These are phyloP conservation scores for Ceratoteleas bidentatus DNA, from an alignment of 1,140 invertebrate genomes.

Conservation along the genomic window DNA sequence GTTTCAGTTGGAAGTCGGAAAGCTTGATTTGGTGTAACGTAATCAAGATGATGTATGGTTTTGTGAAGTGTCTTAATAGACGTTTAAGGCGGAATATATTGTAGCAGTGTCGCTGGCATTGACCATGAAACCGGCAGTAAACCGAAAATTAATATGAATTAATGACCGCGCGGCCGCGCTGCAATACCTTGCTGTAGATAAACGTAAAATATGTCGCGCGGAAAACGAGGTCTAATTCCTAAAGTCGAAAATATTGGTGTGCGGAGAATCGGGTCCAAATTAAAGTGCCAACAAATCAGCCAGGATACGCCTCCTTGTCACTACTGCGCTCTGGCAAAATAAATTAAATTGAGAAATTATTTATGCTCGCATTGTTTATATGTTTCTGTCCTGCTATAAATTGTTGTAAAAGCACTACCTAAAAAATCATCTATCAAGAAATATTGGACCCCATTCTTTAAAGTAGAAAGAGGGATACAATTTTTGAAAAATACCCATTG, in stretches of 20 bases:
- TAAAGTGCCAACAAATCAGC: conserved; percentile 28
- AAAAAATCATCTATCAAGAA: no score
- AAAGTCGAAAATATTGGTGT: conserved; percentile 29
- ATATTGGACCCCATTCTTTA: no score
- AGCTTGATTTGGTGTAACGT: conserved; percentile 11
- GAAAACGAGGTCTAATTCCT: conserved; percentile 24
- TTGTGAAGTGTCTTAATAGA: conserved; percentile 37
- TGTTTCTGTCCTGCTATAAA: no score
- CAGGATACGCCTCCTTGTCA: not conserved
- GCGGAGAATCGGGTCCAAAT: conserved; percentile 30
- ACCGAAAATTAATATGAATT: conserved; percentile 48
- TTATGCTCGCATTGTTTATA: no score
- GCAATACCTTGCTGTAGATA: conserved; percentile 1
- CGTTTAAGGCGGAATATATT: conserved; percentile 28
- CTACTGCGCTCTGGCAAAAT: conserved; percentile 4
- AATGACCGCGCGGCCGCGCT: not conserved
- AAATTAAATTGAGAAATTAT: conserved; percentile 2
- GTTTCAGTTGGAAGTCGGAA: conserved; percentile 8
- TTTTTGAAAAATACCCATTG: no score
- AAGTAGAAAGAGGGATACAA: no score
- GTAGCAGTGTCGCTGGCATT: conserved; percentile 30
- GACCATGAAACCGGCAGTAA: conserved; percentile 29
- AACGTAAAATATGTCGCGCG: conserved; percentile 17
- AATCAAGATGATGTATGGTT: not conserved
- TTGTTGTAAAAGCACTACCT: no score